Evolutionary conservation across 2,797 vertebrate genomes (phyloP).

Genomic region (Gymnothorax reevesii): DNA sequence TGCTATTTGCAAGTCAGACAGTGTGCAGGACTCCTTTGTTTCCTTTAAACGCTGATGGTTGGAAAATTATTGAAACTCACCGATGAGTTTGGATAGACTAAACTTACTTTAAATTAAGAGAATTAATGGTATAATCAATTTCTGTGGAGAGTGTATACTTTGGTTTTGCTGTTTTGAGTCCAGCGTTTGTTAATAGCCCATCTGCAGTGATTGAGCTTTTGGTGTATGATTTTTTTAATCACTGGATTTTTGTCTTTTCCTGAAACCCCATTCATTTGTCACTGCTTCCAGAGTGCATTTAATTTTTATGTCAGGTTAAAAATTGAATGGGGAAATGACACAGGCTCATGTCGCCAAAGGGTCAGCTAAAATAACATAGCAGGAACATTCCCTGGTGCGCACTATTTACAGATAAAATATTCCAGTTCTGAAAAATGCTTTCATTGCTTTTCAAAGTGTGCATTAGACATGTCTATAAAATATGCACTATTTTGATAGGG

Average conservation of each 20-base stretch:
- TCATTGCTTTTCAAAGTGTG: neutral
- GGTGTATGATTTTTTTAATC: neutral
- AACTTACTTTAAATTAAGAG: too few relatives aligned
- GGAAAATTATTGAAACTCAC: too few relatives aligned
- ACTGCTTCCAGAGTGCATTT: neutral
- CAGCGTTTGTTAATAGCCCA: neutral
- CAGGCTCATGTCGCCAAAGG: slow-evolving; percentile 34
- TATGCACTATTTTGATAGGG: neutral
- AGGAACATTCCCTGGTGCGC: slow-evolving; percentile 22
- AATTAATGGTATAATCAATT: neutral
- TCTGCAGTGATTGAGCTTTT: neutral
- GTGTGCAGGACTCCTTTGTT: too few relatives aligned
- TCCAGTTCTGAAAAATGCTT: neutral
- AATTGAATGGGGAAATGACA: slow-evolving; percentile 34
- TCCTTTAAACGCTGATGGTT: too few relatives aligned
- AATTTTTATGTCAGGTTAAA: neutral
- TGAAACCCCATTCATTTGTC: neutral
- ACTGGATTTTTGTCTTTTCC: neutral
- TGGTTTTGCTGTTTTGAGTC: neutral
- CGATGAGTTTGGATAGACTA: too few relatives aligned
- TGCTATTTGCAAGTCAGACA: too few relatives aligned
- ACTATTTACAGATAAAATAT: neutral
- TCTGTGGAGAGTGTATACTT: neutral
- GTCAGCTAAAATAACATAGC: slow-evolving; percentile 33
- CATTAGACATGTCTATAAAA: neutral